Base-by-base conservation (phyloP, 2,888 invertebrate genomes). In the Biston betularia region DNA sequence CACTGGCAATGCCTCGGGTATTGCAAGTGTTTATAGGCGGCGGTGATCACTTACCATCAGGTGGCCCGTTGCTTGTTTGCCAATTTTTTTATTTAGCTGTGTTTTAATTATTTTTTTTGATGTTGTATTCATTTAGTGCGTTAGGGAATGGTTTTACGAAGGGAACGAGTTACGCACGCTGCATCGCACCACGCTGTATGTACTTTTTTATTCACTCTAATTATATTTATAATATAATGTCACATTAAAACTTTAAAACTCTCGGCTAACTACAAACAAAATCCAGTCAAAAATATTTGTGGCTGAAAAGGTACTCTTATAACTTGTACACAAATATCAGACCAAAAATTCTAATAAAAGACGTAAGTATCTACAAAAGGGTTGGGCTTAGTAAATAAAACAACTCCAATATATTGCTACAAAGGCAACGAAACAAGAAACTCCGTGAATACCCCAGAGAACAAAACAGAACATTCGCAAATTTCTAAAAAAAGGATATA, bases 401-500 rank as follows among this genome's bases (percentile, higher is more conserved):
- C 77, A 84, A 79, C 74, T 78, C 79, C 79, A 80, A 83, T 84
- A 83, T 81, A 84, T 82, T 71, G 78, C 78, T 59, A 45, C 79
- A 81, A 81, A 84, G 82, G 82, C 80, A 82, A 77, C 75, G 81
- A 77, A 84, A 84, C 80, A 84, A 84, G 79, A 83, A 86, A 86
- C 79, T 85, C 78, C 80, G 71, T 74, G 77, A 84, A 85, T 84
- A 81, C 87, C 81, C 84, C 67, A 74, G 83, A 80, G 87, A 82
- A 79, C 79, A 82, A 68, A 63, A 81, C 79, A 80, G 79, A 82
- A 78, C 81, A 83, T 86, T 87, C 79, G 78, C 79, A 83, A 86
- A 85, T 83, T 87, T 83, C 75, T 79, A 78, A 84, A 84, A 85
- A 82, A 87, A 81, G 79, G 80, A 83, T 84, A 84, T 79, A 82